phyloP scores from a whole-genome alignment of 2,113 vertebrate genomes.

The Parus major region DNA sequence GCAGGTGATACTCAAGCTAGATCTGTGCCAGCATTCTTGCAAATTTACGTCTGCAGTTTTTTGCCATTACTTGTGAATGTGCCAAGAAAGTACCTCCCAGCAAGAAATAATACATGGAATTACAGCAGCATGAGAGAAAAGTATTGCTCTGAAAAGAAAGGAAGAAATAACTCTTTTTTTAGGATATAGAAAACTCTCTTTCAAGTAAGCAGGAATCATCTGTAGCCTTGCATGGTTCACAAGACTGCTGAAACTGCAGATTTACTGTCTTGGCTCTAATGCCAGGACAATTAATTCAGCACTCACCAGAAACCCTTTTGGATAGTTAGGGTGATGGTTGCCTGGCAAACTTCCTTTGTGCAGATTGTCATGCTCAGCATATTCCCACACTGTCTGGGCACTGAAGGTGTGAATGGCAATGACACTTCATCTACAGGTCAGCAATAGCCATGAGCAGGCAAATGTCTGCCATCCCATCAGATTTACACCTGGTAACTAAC shows the following conservation, averaged over 20 bases:
- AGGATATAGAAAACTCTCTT: background rate
- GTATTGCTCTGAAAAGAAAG: background rate
- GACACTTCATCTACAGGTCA: background rate
- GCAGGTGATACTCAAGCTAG: constrained; percentile 1
- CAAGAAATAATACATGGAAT: background rate
- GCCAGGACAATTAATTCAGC: background rate
- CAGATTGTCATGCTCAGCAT: background rate
- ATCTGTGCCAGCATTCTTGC: background rate
- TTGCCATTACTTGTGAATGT: background rate
- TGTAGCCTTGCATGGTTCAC: background rate
- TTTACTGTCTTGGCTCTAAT: background rate
- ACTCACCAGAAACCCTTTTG: background rate
- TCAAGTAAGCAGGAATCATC: background rate
- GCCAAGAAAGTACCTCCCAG: background rate
- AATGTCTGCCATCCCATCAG: background rate
- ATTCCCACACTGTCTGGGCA: background rate
- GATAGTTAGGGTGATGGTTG: background rate
- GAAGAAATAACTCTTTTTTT: background rate
- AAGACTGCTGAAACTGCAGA: background rate
- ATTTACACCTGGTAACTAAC: background rate
- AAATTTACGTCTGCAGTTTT: background rate
- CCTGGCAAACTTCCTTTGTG: background rate
- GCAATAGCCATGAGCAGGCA: background rate
- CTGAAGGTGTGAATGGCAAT: background rate
- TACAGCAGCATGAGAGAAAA: background rate